Evolutionary conservation across 2,888 invertebrate species (phyloP), one percentile per base, ranked within the genome.

Genomic region (Panopea generosa): DNA sequence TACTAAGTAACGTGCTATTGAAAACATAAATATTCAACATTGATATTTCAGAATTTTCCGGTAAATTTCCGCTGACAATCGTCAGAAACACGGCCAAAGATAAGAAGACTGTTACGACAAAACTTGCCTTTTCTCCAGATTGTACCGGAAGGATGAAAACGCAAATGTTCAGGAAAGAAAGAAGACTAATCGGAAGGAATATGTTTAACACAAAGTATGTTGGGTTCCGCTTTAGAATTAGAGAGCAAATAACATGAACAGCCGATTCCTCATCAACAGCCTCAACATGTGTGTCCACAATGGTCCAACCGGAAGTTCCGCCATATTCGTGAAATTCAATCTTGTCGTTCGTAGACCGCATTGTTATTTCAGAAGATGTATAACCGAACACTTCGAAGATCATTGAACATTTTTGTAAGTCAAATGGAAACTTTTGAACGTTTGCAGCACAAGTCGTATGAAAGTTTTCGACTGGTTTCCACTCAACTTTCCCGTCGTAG

Each of bases 51-150:
- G 82, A 77, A 40, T 77, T 76, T 63, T 79, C 77, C 0, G 82
- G 82, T 29, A 82, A 65, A 38, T 71, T 71, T 9, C 66, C 65
- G 26, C 79, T 79, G 18, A 82, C 77, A 33, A 80, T 74, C 0
- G 78, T 77, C 27, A 83, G 55, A 53, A 76, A 83, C 4, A 83
- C 83, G n/a, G 79, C 72, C 20, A 78, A 50, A 0, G 79, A 74
- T 18, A 82, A 59, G 49, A 82, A 77, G 22, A 82, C 72, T 1
- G 82, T 82, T 11, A 82, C 69, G 6, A 75, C 77, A 50, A 77
- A 82, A 27, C 79, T 74, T 9, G 65, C 74, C 59, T 77, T 76
- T 47, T 82, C 82, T n/a, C n/a, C n/a, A n/a, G n/a, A n/a, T n/a
- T n/a, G n/a, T n/a, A n/a, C n/a, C n/a, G n/a, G n/a, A n/a, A 83